Conservation (phyloP, 1,140 invertebrate genomes). For the Zaprionus ghesquierei region DNA sequence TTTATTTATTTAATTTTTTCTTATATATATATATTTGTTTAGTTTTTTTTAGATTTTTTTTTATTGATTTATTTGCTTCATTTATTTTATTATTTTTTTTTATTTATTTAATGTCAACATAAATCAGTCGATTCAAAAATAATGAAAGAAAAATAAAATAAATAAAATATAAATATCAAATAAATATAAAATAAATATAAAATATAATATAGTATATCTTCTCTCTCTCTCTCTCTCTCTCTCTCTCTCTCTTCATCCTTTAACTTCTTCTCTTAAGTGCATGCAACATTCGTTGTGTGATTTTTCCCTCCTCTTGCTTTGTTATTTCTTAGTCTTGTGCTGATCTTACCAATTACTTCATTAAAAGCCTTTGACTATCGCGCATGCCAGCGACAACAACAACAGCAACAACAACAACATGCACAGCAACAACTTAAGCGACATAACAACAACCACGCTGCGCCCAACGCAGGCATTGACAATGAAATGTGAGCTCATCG, state of each 20-base stretch:
- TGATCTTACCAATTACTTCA: slow-evolving; percentile 70
- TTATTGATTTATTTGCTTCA: no score
- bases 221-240: no score
- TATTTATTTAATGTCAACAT: no score
- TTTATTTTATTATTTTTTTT: no score
- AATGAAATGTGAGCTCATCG: slow-evolving; percentile 75
- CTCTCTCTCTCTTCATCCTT: no score
- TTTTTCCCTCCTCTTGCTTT: neutral
- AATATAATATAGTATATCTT: neutral
- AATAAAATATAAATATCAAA: no score
- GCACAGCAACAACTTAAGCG: slow-evolving; percentile 26
- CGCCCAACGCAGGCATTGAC: slow-evolving; percentile 50
- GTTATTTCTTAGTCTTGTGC: slow-evolving; percentile 29
- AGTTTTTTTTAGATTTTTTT: no score
- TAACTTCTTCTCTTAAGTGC: neutral
- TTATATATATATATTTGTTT: no score
- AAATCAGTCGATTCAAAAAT: no score
- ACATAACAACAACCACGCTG: neutral
- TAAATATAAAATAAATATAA: no score
- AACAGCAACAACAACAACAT: neutral
- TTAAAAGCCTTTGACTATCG: slow-evolving; percentile 45
- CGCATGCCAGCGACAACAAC: slow-evolving; percentile 4
- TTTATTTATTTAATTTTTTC: no score
- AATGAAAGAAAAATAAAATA: no score
- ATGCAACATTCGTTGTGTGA: neutral